Evolutionary conservation across 92 coral and sea anemone species (phyloP).

Genomic region (Montipora capitata): DNA sequence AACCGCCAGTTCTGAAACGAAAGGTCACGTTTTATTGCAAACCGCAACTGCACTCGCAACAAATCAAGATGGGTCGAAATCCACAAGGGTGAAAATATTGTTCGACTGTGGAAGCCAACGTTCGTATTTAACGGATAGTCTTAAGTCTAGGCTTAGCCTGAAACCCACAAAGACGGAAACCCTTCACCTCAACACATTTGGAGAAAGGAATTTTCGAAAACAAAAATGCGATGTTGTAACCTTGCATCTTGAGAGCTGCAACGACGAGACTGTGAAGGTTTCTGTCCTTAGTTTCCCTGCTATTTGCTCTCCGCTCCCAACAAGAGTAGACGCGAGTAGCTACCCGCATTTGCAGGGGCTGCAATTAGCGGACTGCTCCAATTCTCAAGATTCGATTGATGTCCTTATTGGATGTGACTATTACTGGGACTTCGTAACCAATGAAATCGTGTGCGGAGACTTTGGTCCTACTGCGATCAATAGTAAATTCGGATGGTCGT

Average conservation of each 20-base stretch:
- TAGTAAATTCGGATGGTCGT: conserved; percentile 80
- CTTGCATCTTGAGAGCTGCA: conserved; percentile 22
- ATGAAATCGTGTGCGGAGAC: conserved; percentile 64
- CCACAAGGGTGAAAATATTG: conserved; percentile 61
- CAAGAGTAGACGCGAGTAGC: conserved; percentile 30
- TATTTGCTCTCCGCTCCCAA: conserved; percentile 70
- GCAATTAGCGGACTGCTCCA: conserved; percentile 55
- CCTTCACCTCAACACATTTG: conserved; percentile 74
- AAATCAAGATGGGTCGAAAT: conserved; percentile 55
- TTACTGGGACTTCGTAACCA: conserved; percentile 76
- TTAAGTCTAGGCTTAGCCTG: conserved; percentile 69
- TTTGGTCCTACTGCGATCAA: conserved; percentile 75
- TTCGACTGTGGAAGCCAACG: conserved; percentile 80
- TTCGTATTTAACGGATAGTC: conserved; percentile 58
- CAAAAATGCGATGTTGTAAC: conserved; percentile 58
- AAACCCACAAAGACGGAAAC: conserved; percentile 54
- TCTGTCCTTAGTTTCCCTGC: conserved; percentile 63
- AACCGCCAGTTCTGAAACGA: conserved; percentile 55
- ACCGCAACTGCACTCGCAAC: conserved; percentile 80
- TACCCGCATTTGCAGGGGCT: conserved; percentile 69
- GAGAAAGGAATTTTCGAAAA: conserved; percentile 53
- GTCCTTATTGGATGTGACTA: conserved; percentile 79
- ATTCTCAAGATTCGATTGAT: conserved; percentile 54
- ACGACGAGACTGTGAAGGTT: conserved; percentile 36
- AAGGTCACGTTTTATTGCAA: conserved; percentile 71